Conservation (phyloP, 2,888 invertebrate species). For the Aleiodes testaceus region DNA sequence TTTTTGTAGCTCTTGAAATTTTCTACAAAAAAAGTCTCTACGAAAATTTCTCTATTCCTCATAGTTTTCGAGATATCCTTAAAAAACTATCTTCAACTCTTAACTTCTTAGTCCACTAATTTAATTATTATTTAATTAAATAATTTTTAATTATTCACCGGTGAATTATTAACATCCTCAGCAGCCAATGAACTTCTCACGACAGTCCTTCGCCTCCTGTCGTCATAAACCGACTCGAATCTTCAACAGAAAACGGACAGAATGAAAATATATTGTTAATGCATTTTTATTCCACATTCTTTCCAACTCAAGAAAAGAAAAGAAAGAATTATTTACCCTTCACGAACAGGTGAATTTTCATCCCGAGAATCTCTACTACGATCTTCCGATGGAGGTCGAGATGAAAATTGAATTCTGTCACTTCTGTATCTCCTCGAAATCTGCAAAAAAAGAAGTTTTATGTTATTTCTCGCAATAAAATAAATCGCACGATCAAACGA, state of each 20-base stretch:
- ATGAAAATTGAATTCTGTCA: slow-evolving; percentile 41
- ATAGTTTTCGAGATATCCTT: too few relatives aligned
- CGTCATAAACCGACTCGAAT: neutral
- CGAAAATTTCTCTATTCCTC: too few relatives aligned
- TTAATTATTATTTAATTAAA: neutral
- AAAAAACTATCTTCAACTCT: too few relatives aligned
- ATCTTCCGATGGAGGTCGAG: slow-evolving; percentile 33
- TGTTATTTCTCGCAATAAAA: neutral
- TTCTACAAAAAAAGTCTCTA: too few relatives aligned
- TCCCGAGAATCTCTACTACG: slow-evolving; percentile 15
- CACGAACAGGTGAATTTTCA: slow-evolving; percentile 43
- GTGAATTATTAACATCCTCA: slow-evolving; percentile 8
- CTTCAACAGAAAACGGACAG: slow-evolving; percentile 2
- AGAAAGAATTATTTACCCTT: slow-evolving; percentile 49
- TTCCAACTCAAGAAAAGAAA: neutral
- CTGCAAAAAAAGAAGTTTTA: neutral
- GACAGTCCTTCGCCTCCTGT: neutral
- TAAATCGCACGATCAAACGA: too few relatives aligned
- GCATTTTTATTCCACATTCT: neutral
- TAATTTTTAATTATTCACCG: neutral
- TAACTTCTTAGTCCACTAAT: too few relatives aligned
- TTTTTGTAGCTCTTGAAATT: too few relatives aligned
- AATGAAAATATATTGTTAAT: neutral
- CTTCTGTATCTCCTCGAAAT: slow-evolving; percentile 38
- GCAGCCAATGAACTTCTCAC: slow-evolving; percentile 4